Evolutionary conservation across 1,140 invertebrate species (phyloP), one percentile per base, ranked within the genome.

Genomic region (Argopecten irradians): DNA sequence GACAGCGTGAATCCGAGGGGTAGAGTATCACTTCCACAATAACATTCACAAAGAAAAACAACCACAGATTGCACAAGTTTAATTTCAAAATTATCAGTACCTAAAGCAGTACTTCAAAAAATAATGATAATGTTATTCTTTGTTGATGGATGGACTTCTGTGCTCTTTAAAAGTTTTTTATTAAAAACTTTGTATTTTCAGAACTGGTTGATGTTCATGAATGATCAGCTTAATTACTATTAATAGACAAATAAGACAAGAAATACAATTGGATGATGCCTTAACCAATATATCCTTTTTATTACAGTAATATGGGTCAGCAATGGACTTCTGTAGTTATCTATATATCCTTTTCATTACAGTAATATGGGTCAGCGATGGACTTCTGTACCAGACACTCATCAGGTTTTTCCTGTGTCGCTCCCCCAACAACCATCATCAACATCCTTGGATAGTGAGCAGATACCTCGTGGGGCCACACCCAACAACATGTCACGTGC

Each of bases 401-500:
- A 35, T 28, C 36, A 36, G 84, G 8, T 22, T 85, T 85, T 39
- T 22, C 41, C 36, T 9, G 41, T 36, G 8, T 35, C 41, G 1
- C n/a, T 43, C 13, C 36, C 41, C 1, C 36, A 41, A 3, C 41
- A 85, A 13, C 84, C 28, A 5, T 32, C 41, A 0, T 85, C 36
- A 11, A 84, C 34, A 22, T 36, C 36, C 22, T 22, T 84, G n/a
- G 34, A 36, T 9, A 35, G 36, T 36, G 34, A 41, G 1, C 34
- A 36, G 16, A 84, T 84, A 22, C 8, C 19, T 11, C 28, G 55
- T 3, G 55, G 55, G n/a, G 55, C 55, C 55, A 71, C 55, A 87
- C 19, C 86, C 82, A 35, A 88, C 89, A 82, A 84, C 89, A 86
- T 93, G 34, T 93, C 93, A 22, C 86, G 96, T 8, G 95, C 96